Evolutionary conservation across 2,113 vertebrate species (phyloP), one percentile per base, ranked within the genome.

Genomic region (Austrofundulus limnaeus): DNA sequence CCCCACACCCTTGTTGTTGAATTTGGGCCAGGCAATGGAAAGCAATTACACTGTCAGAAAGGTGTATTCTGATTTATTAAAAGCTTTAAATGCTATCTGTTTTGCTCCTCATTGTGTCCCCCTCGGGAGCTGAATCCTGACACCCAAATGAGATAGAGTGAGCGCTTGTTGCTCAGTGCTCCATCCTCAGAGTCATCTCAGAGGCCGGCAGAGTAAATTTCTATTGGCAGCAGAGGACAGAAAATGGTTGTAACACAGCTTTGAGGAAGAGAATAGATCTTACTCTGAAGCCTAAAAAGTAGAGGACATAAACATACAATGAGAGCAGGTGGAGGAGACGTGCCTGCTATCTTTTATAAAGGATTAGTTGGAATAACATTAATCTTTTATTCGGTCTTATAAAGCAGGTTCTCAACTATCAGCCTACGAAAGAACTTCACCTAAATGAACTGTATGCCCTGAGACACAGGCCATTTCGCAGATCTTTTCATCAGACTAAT

Each of bases 21-120:
- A 94, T 94, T 93, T 94, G 91, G 87, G 82, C 85, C 84, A 65
- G 75, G 87, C 92, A 92, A 93, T 93, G 91, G 92, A 94, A 96
- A 94, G 94, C 93, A 96, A 96, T 97, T 95, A 96, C 92, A 89
- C 91, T 95, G 93, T 95, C 95, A 96, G 92, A 94, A 94, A 95
- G 93, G 90, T 94, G 89, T 94, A 94, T 96, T 95, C 94, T 96
- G 94, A 96, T 94, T 94, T 94, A 94, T 93, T 94, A 95, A 95
- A 95, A 94, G 92, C 89, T 88, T 83, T 93, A 90, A 95, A 94
- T 92, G 89, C 90, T 92, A 92, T 93, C 84, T 85, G 72, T 89
- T 89, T 88, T 87, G 81, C 68, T 81, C 67, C 71, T 77, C 75
- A 84, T 69, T 79, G 92, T 83, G 72, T 82, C 74, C 75, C 76